Percentiles rank a stretch among this genome's conserved stretches.
Conservation (phyloP, 1,140 invertebrate species). For the Riptortus pedestris region DNA sequence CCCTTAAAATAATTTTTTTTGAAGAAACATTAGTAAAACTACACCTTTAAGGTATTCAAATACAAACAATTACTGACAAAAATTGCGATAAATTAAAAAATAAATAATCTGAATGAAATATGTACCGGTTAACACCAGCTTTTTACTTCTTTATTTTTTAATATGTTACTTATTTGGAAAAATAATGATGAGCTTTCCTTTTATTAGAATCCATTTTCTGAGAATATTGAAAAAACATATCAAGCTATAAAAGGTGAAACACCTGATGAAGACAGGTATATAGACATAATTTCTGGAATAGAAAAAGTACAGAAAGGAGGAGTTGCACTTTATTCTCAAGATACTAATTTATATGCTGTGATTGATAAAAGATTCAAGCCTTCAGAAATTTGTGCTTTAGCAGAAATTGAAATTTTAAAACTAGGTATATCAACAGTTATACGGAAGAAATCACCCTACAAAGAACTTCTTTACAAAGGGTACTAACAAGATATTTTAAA, state of each 20-base stretch:
- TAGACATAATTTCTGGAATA: neutral
- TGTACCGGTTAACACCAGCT: no score
- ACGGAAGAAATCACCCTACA: conserved; percentile 17
- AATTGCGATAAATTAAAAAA: no score
- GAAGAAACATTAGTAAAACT: no score
- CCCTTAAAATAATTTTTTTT: no score
- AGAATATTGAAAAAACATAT: conserved; percentile 5
- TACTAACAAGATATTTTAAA: no score
- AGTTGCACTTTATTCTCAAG: conserved; percentile 14
- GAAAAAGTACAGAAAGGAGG: conserved; percentile 7
- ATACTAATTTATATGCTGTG: conserved; percentile 7
- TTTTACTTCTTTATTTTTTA: no score
- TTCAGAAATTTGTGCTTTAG: conserved; percentile 14
- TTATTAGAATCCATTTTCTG: neutral
- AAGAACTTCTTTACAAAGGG: conserved; percentile 18
- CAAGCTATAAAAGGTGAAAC: neutral
- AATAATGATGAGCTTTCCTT: no score
- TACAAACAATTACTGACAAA: no score
- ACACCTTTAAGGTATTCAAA: no score
- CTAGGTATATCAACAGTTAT: neutral
- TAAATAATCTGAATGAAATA: no score
- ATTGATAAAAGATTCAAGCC: conserved; percentile 14
- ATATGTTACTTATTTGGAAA: no score
- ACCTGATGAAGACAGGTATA: conserved; percentile 13
- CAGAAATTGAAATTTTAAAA: neutral